Evolutionary conservation across 2,797 vertebrate species (phyloP), one percentile per base, ranked within the genome.

Genomic region (Myotis pilosus): DNA sequence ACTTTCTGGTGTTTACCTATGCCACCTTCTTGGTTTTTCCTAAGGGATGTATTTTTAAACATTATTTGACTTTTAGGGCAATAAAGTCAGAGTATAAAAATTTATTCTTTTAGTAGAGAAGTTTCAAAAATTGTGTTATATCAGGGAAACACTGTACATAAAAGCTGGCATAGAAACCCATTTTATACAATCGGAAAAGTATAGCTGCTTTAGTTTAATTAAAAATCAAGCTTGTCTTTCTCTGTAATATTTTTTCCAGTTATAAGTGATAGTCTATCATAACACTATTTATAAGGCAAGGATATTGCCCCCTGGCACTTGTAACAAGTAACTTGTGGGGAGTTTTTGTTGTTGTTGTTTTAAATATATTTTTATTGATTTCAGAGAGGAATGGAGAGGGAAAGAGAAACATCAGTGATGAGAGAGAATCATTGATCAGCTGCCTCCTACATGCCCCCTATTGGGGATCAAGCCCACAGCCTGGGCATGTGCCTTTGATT

Each of bases 161-260:
- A 69, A 78, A 90, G 28, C 44, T 76, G 22, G 38, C 25, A 41
- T 68, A 87, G 69, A 94, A 83, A 12, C 28, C 44, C 25, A 64
- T 55, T 82, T 49, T 69, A n/a, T 68, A 49, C 20, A 76, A 78
- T 33, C 78, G 62, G 51, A 80, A 53, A 75, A 84, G 17, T 22
- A 49, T 30, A 92, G 19, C 38, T 41, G 6, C 28, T 66, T 1
- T 78, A 38, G 57, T 23, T 85, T 33, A 71, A 30, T 79, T 91
- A 66, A 51, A 33, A 64, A n/a, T 23, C n/a, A 82, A 38, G 0
- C 44, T 28, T 79, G 33, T 20, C 64, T 91, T 85, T 93, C 36
- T 91, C 44, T 91, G 62, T 94, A 72, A 36, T 96, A 57, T 87
- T 89, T 91, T 87, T 81, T 44, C 55, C 19, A 62, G 4, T 28